A percentile compares a stretch with the other conserved stretches of the same genome.
phyloP scores from a whole-genome alignment of 2,113 vertebrate species.

The Malurus elegans region DNA sequence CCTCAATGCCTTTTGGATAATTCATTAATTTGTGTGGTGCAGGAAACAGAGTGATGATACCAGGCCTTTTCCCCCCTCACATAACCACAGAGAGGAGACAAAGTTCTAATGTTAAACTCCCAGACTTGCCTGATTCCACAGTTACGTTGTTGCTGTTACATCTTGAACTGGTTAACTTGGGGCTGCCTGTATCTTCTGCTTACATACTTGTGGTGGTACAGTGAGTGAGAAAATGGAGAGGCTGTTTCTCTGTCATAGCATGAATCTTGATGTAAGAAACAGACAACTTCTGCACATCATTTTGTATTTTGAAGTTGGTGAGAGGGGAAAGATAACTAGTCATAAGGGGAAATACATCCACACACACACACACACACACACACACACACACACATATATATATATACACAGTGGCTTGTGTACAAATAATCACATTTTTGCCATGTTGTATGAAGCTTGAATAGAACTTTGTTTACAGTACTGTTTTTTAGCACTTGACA shows the following conservation, averaged over 20 bases:
- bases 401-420: not conserved
- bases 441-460: not conserved
- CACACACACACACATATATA: too few relatives aligned
- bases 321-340: not conserved
- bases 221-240: not conserved
- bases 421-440: not conserved
- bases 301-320: not conserved
- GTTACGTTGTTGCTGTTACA: not conserved
- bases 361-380: too few relatives aligned
- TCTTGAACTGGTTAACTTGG: not conserved
- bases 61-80: not conserved
- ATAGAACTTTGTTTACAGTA: not conserved
- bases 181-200: not conserved
- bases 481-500: not conserved
- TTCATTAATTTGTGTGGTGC: not conserved
- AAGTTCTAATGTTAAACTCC: not conserved
- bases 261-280: not conserved
- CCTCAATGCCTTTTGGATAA: not conserved
- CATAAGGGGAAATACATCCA: not conserved
- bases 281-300: not conserved
- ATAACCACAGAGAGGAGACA: not conserved
- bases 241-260: not conserved
- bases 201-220: not conserved
- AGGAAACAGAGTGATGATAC: not conserved
- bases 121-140: not conserved